Percentiles rank a stretch among this genome's conserved stretches.
Evolutionary conservation across 2,113 vertebrate species (phyloP).

Genomic region (Dascyllus trimaculatus): DNA sequence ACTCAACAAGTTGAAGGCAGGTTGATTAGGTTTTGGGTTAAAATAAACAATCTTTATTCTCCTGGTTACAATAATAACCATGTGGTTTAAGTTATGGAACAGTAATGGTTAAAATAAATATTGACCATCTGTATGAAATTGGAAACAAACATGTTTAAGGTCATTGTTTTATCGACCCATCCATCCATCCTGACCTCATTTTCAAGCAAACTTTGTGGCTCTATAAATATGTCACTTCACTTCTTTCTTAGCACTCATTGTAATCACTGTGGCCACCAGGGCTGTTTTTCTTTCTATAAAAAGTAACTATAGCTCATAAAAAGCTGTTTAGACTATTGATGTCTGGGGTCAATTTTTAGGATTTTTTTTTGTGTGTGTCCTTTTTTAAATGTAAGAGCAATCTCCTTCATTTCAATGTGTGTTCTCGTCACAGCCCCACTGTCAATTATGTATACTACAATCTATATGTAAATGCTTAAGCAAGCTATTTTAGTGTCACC

Average conservation of each 20-base stretch:
- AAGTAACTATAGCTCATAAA: background rate
- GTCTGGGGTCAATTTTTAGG: background rate
- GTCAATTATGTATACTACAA: conserved; percentile 28
- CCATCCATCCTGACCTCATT: background rate
- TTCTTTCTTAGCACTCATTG: background rate
- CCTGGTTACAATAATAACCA: no score
- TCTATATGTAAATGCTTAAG: conserved; percentile 7
- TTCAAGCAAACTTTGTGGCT: background rate
- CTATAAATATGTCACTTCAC: background rate
- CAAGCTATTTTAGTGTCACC: conserved; percentile 12
- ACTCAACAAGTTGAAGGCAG: no score
- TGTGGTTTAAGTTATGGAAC: background rate
- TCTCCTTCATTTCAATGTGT: background rate
- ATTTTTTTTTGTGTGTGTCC: background rate
- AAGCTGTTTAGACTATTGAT: background rate
- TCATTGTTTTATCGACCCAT: background rate
- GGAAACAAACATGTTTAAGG: background rate
- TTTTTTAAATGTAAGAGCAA: no score
- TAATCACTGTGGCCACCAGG: background rate
- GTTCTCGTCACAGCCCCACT: conserved; percentile 8
- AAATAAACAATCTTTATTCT: no score
- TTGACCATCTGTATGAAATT: background rate
- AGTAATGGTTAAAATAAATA: background rate
- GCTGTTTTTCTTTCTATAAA: background rate
- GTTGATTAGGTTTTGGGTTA: no score